Evolutionary conservation across 1,140 invertebrate species (phyloP).

Genomic region (Drosophila rufa): DNA sequence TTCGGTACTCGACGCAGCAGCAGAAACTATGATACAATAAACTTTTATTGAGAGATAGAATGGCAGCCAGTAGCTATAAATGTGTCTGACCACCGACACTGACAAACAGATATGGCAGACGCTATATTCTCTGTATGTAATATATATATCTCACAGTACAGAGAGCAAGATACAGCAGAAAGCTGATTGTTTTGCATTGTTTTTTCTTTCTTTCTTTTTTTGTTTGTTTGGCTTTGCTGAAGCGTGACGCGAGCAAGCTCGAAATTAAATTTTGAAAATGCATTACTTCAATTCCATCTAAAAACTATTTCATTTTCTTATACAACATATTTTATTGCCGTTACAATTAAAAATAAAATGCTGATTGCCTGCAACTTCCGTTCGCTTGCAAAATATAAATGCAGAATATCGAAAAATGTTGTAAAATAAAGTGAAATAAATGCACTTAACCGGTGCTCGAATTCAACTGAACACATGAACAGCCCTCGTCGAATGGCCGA

Average conservation of each 20-base stretch:
- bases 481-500: constrained; percentile 34
- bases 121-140: constrained; percentile 10
- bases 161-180: constrained; percentile 25
- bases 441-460: constrained; percentile 41
- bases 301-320: constrained; percentile 39
- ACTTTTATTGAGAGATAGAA: constrained; percentile 49
- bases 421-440: constrained; percentile 48
- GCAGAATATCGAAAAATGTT: constrained; percentile 38
- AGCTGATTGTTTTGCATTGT: constrained; percentile 51
- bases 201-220: constrained; percentile 4
- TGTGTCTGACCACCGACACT: constrained; percentile 15
- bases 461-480: constrained; percentile 29
- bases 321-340: constrained; percentile 40
- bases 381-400: constrained; percentile 23
- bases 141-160: constrained; percentile 21
- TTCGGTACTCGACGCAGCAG: neutral
- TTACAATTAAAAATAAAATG: constrained; percentile 29
- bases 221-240: constrained; percentile 39
- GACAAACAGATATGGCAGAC: constrained; percentile 40
- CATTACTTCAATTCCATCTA: constrained; percentile 44
- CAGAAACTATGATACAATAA: constrained; percentile 36
- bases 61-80: constrained; percentile 33
- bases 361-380: constrained; percentile 45
- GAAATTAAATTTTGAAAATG: constrained; percentile 46
- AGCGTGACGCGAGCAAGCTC: constrained; percentile 44